phyloP scores from a whole-genome alignment of 1,140 invertebrate genomes.

The Ostrea edulis region DNA sequence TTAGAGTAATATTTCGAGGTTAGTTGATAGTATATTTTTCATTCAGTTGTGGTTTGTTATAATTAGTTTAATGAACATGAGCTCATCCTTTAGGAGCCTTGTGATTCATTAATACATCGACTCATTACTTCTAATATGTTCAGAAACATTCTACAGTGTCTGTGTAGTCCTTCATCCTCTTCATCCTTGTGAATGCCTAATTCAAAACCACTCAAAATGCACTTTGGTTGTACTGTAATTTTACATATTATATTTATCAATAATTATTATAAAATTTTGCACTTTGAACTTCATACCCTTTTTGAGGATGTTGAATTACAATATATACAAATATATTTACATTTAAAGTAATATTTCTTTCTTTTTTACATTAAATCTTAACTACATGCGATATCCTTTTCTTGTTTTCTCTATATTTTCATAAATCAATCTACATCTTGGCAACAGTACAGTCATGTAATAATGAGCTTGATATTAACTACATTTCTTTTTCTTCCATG shows the following conservation, averaged over 20 bases:
- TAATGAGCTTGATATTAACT: not conserved
- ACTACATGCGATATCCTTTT: no score
- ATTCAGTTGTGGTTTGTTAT: no score
- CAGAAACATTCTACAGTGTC: no score
- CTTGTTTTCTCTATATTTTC: not conserved
- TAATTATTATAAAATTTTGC: not conserved
- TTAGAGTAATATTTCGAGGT: no score
- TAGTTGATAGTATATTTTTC: no score
- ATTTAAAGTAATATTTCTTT: no score
- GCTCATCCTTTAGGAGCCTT: no score
- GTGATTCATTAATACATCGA: no score
- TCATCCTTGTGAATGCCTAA: not conserved
- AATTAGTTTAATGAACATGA: no score
- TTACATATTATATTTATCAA: not conserved
- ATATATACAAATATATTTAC: no score
- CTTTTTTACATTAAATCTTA: no score
- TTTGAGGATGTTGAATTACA: not conserved
- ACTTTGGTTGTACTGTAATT: not conserved
- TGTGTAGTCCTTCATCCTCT: not conserved
- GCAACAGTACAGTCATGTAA: not conserved
- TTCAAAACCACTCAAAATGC: not conserved
- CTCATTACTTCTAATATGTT: no score
- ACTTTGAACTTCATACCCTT: not conserved
- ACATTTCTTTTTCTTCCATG: slow-evolving; percentile 41
- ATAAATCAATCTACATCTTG: not conserved